Base-by-base conservation (phyloP, 2,797 vertebrate genomes). In the Gymnodraco acuticeps region DNA sequence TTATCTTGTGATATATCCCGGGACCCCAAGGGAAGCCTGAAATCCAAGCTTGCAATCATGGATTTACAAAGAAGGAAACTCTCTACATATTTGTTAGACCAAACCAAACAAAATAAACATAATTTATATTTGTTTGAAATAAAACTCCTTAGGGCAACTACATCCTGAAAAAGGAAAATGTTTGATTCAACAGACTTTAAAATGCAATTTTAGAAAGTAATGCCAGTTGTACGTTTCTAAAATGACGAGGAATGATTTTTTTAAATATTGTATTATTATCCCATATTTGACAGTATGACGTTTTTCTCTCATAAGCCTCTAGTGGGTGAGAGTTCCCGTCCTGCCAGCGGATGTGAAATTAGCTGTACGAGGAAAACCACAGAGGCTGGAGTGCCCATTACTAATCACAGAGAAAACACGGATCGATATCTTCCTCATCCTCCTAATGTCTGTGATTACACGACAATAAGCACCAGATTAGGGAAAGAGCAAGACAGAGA, bases 401-500 rank as follows among this genome's bases (percentile, higher is more conserved):
- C 87, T 79, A 85, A 88, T 91, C 60, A 63, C 16, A 41, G 67
- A 77, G 77, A 86, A 84, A 83, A 81, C 76, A 72, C 54, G 1
- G 87, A 85, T 93, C 87, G 2, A 92, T 93, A 81, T 63, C 59
- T 53, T 60, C 64, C 72, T 61, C 73, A 38, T 82, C 65, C 76
- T 65, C 61, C 67, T 92, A 84, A 88, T 87, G 86, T 84, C 83
- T 80, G 68, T 77, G 71, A 89, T 89, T 89, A 87, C 79, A 87
- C 41, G 59, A 81, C 77, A 77, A 61, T 80, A 70, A 80, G 61
- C 59, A 42, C 41, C 64, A 64, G 70, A 79, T 87, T 70, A 87
- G 33, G 45, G 64, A 68, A 65, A 73, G 33, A 9, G 60, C n/a
- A 33, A 20, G 56, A 62, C n/a, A 38, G 53, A 69, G 58, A 65